Percentiles rank a stretch among this genome's conserved stretches.
Conservation (phyloP, 1,140 invertebrate genomes). For the Rhizoglyphus robini region DNA sequence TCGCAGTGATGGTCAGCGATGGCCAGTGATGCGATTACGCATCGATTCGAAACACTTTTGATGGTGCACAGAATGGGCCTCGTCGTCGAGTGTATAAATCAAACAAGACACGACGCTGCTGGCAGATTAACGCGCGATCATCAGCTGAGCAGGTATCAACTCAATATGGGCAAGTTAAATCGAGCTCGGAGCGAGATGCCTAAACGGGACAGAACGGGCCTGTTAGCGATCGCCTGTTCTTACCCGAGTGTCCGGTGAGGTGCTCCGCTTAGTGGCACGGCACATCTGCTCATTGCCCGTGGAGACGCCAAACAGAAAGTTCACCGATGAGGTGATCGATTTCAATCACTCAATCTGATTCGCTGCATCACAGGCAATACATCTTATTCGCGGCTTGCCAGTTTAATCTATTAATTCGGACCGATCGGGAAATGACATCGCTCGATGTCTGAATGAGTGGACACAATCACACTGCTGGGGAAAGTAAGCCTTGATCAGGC, state of each 20-base stretch:
- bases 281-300: not conserved
- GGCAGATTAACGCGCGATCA: not conserved
- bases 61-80: not conserved
- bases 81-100: not conserved
- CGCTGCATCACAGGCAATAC: not conserved
- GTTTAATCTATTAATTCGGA: no score
- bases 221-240: no score
- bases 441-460: no score
- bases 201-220: not conserved
- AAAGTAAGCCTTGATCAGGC: no score
- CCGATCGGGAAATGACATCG: no score
- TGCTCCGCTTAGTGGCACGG: not conserved
- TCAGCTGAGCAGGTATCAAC: not conserved
- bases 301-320: not conserved
- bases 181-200: not conserved
- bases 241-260: no score
- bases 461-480: no score
- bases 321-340: not conserved
- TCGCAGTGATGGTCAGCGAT: not conserved
- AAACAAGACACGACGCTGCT: not conserved
- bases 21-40: not conserved
- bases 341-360: not conserved
- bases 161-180: not conserved
- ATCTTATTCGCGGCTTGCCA: not conserved
- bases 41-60: not conserved